Evolutionary conservation across 2,797 vertebrate species (phyloP), one percentile per base, ranked within the genome.

Genomic region (Acomys russatus): DNA sequence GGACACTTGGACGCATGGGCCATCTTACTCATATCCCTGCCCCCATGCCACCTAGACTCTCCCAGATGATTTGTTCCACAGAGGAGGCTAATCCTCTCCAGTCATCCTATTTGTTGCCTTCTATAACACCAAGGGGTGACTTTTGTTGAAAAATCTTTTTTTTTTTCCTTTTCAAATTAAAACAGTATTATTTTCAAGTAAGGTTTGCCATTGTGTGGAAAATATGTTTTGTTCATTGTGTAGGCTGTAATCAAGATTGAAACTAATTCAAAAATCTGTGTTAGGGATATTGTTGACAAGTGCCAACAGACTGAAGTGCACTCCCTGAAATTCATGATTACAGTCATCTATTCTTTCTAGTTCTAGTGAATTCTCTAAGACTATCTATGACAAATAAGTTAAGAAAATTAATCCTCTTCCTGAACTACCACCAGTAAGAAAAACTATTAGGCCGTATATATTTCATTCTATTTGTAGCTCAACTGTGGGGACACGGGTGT

Each of bases 201-300:
- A 44, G 64, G 94, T 93, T 97, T 96, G 77, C 92, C 88, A 97
- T 98, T 98, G 97, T 97, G 91, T 96, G 95, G 92, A 97, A 44
- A 97, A 90, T 97, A 90, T 54, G 92, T 97, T 96, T 96, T 97
- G 94, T 97, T 96, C 96, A 97, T 97, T 98, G 97, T 98, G 94
- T 97, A 74, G 85, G 59, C 59, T 77, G 18, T 97, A 97, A 98
- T 98, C 96, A 98, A 98, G 97, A 98, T 97, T 97, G 98, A 98
- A 98, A 96, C 91, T 93, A 95, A 96, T 96, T 97, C 96, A 98
- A 98, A 97, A 97, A 95, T 97, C 95, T 97, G 92, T 95, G 94
- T 77, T 74, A 79, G 56, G 59, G 88, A 95, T 94, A 77, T 97
- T 94, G 64, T 95, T 96, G 73, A 91, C 96, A 96, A 97, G 91